Evolutionary conservation across 2,888 invertebrate genomes (phyloP).

Genomic region (Lissonota sp.): DNA sequence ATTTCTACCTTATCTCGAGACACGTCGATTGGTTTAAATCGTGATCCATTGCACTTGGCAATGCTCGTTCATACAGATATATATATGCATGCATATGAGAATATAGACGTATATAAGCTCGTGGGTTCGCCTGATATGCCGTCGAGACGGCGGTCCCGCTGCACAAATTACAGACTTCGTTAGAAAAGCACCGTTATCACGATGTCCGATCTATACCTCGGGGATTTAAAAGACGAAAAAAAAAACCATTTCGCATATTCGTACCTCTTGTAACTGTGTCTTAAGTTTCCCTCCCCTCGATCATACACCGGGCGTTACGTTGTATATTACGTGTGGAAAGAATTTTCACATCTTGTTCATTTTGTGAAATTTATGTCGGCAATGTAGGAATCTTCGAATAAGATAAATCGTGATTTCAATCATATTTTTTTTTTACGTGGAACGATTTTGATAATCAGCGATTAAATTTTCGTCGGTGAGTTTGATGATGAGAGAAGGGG

Average conservation of each 20-base stretch:
- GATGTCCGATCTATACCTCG: constrained; percentile 74
- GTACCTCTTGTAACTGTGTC: constrained; percentile 71
- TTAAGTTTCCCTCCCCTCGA: constrained; percentile 65
- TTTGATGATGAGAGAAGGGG: too few species aligned
- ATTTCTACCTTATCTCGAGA: constrained; percentile 69
- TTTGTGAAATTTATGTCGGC: constrained; percentile 8
- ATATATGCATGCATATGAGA: not conserved
- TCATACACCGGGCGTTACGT: constrained; percentile 9
- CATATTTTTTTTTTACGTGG: too few species aligned
- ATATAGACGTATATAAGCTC: constrained; percentile 22
- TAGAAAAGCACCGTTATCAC: constrained; percentile 78
- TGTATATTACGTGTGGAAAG: constrained; percentile 13
- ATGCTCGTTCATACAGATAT: constrained; percentile 59
- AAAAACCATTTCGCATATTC: constrained; percentile 80
- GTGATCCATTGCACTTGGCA: constrained; percentile 72
- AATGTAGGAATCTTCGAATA: not conserved
- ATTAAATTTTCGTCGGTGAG: too few species aligned
- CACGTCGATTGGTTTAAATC: constrained; percentile 75
- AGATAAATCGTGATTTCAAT: too few species aligned
- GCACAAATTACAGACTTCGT: constrained; percentile 80
- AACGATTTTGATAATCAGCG: too few species aligned
- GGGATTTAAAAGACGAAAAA: constrained; percentile 67
- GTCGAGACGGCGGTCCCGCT: constrained; percentile 63
- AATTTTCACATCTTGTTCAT: constrained; percentile 23
- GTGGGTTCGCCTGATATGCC: constrained; percentile 55